phyloP scores from a whole-genome alignment of 2,113 vertebrate species.

The Neomonachus schauinslandi region DNA sequence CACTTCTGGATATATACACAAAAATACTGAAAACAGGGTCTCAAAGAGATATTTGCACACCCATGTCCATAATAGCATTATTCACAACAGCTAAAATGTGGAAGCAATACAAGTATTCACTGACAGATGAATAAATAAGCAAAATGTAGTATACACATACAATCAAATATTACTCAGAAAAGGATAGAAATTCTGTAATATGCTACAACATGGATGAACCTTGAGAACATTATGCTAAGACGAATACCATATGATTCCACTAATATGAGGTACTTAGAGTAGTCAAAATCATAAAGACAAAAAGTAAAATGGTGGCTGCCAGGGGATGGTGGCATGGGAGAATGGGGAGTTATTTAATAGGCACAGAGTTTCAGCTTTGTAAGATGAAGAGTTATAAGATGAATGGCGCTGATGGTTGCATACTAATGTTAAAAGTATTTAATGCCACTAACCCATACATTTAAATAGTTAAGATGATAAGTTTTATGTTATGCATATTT shows the following conservation, averaged over 20 bases:
- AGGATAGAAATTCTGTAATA: constrained; percentile 33
- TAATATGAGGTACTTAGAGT: not conserved
- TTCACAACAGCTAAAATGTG: constrained; percentile 29
- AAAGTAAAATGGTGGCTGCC: not conserved
- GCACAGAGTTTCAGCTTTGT: not conserved
- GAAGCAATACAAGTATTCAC: not conserved
- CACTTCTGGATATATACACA: not conserved
- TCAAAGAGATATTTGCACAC: not conserved
- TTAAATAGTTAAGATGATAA: not conserved
- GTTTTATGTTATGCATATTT: not conserved
- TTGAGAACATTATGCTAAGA: not conserved
- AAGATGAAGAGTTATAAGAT: not conserved
- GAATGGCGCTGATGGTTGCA: not conserved
- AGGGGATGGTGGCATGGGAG: not conserved
- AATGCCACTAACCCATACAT: not conserved
- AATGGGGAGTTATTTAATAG: not conserved
- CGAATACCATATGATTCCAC: not conserved
- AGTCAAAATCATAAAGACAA: not conserved
- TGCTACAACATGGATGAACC: not conserved
- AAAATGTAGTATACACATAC: not conserved
- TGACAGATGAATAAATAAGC: not conserved
- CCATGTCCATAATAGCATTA: not conserved
- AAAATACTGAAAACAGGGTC: not conserved
- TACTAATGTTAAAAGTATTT: not conserved
- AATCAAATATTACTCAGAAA: not conserved